phyloP scores from a whole-genome alignment of 2,113 vertebrate genomes.

The Ophthalmolycus amberensis region DNA sequence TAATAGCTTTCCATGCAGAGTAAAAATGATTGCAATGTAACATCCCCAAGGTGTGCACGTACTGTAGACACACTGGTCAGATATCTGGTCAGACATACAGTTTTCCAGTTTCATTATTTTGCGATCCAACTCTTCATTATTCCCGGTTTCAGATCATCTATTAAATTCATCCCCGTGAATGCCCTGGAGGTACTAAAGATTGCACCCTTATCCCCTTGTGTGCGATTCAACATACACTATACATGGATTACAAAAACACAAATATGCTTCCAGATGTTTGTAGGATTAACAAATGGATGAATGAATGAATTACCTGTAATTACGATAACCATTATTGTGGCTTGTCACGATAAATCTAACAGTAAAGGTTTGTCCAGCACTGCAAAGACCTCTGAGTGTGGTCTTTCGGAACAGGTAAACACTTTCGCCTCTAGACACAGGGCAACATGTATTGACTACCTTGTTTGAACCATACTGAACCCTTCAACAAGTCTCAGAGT shows the following conservation, averaged over 20 bases:
- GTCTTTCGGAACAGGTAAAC: background rate
- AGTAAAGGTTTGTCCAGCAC: background rate
- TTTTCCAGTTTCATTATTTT: background rate
- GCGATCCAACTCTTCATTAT: background rate
- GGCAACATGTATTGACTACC: background rate
- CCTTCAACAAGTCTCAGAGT: background rate
- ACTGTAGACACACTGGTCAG: background rate
- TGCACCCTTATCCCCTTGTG: background rate
- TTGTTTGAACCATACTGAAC: background rate
- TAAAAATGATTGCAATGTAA: constrained; percentile 17
- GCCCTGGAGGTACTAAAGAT: background rate
- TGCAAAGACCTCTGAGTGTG: background rate
- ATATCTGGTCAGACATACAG: background rate
- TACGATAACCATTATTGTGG: background rate
- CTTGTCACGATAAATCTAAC: background rate
- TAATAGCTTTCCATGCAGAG: constrained; percentile 42
- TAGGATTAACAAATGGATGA: background rate
- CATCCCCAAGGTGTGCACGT: background rate
- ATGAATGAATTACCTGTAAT: background rate
- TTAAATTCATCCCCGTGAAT: background rate
- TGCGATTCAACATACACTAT: background rate
- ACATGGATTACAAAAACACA: background rate
- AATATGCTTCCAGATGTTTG: background rate
- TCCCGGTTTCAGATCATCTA: constrained; percentile 7
- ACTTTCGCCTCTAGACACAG: background rate